phyloP scores from a whole-genome alignment of 2,888 invertebrate genomes.

The Synanthedon formicaeformis region DNA sequence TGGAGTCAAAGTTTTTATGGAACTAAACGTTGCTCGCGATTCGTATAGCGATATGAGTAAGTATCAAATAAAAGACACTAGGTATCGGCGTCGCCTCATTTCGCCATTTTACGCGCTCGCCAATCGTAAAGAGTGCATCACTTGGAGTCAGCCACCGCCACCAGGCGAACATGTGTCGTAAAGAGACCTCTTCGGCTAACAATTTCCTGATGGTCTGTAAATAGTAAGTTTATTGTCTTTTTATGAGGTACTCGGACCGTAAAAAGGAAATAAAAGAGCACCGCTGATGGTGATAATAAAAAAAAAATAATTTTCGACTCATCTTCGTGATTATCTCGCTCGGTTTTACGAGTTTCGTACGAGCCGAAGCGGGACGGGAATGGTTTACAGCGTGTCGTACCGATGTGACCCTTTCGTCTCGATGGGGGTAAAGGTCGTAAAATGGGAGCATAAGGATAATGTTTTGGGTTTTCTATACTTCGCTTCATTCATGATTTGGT shows the following conservation, averaged over 20 bases:
- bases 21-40: too few relatives aligned
- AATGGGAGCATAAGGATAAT: conserved; percentile 72
- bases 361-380: conserved; percentile 43
- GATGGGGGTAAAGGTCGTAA: conserved; percentile 71
- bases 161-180: conserved; percentile 66
- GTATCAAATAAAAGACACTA: too few relatives aligned
- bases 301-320: conserved; percentile 69
- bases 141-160: conserved; percentile 37
- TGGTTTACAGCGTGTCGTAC: conserved; percentile 57
- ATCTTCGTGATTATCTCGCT: conserved; percentile 67
- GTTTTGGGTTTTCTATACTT: conserved; percentile 68
- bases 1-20: too few relatives aligned
- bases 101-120: conserved; percentile 54
- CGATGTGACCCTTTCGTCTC: conserved; percentile 65
- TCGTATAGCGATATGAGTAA: too few relatives aligned
- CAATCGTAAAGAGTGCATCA: conserved; percentile 67
- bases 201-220: conserved; percentile 73
- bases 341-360: conserved; percentile 35
- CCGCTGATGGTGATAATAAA: conserved; percentile 72
- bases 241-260: conserved; percentile 73
- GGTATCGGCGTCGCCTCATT: neutral
- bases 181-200: conserved; percentile 71
- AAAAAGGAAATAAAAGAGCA: conserved; percentile 73
- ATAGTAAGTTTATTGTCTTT: conserved; percentile 73
- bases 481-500: conserved; percentile 70